Conservation (phyloP, 2,797 vertebrate species). For the Bovichtus variegatus region DNA sequence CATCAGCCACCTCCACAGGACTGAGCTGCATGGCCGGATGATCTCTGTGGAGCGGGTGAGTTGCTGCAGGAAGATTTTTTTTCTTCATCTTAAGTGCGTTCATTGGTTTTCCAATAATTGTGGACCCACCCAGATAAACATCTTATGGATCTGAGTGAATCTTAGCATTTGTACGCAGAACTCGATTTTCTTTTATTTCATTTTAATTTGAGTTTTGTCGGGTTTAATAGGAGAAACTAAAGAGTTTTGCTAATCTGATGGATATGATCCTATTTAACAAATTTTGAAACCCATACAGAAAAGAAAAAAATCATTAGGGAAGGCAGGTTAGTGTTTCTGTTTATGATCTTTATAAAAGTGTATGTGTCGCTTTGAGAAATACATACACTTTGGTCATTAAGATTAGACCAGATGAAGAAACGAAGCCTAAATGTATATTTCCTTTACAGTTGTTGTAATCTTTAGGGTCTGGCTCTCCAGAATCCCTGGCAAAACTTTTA, state of each 20-base stretch:
- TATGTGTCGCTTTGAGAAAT: neutral
- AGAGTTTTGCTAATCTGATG: neutral
- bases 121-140: neutral
- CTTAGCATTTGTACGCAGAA: neutral
- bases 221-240: neutral
- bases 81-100: neutral
- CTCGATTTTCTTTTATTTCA: neutral
- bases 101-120: neutral
- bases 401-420: neutral
- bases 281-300: neutral
- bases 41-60: constrained; percentile 96
- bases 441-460: no score
- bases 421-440: neutral
- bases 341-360: neutral
- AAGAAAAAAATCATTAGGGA: no score
- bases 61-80: accelerated
- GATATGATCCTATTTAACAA: neutral
- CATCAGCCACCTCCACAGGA: constrained; percentile 94
- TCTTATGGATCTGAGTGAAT: neutral
- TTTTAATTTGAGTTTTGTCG: neutral
- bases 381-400: neutral
- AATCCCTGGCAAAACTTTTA: neutral
- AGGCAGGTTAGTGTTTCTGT: neutral
- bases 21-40: constrained; percentile 96
- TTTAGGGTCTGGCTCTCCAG: neutral